These are phyloP conservation scores for Pachycephus smyrnensis DNA, from an alignment of 2,888 invertebrate species.

Conservation along the genomic window DNA sequence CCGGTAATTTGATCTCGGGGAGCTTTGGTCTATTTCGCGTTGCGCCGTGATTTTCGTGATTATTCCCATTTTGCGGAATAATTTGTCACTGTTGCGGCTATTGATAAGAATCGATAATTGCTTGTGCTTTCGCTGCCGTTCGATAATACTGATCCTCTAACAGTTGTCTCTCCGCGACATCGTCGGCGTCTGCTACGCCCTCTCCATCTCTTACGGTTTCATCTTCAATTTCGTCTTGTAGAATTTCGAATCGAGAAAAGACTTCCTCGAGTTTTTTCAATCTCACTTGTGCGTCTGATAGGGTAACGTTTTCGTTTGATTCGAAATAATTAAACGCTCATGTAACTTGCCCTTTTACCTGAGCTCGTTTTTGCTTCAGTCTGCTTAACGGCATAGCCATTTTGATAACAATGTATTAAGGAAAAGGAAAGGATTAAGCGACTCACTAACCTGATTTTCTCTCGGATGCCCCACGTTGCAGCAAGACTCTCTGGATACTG, in stretches of 20 bases:
- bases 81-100: not conserved
- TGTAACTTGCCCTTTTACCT: slow-evolving; percentile 17
- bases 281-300: not conserved
- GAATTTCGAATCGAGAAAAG: slow-evolving; percentile 15
- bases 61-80: not conserved
- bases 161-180: not conserved
- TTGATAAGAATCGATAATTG: slow-evolving; percentile 11
- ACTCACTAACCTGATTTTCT: slow-evolving; percentile 20
- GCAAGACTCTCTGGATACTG: slow-evolving; percentile 13
- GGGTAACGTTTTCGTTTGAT: slow-evolving; percentile 4
- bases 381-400: slow-evolving; percentile 12
- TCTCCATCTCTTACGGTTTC: not conserved
- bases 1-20: slow-evolving; percentile 15
- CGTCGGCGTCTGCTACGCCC: slow-evolving; percentile 1
- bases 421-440: slow-evolving; percentile 18
- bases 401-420: slow-evolving; percentile 13
- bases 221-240: slow-evolving; percentile 11
- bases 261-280: slow-evolving; percentile 3
- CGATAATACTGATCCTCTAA: slow-evolving; percentile 20
- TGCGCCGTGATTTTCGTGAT: not conserved
- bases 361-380: slow-evolving; percentile 18
- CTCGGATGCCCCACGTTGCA: slow-evolving; percentile 18
- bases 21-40: slow-evolving; percentile 14
- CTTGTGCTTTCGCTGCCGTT: slow-evolving; percentile 16
- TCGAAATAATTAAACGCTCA: slow-evolving; percentile 12